Conservation (phyloP, 2,888 invertebrate genomes). For the Melieria picta region DNA sequence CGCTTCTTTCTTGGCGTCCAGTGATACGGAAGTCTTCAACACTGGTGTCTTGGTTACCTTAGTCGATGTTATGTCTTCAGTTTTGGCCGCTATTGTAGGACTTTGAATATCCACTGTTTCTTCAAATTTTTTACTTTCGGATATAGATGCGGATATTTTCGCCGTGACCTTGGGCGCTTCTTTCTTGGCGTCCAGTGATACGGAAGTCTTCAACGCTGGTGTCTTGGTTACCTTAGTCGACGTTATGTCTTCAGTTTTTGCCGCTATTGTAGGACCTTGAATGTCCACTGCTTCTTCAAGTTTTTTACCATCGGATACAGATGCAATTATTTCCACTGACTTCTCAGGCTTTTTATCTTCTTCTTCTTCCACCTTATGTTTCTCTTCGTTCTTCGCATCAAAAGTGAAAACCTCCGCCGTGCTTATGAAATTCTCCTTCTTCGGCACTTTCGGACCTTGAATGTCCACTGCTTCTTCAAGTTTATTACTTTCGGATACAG, state of each 20-base stretch:
- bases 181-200: slow-evolving; percentile 26
- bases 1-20: slow-evolving; percentile 20
- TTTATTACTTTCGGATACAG: background rate
- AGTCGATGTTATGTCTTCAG: background rate
- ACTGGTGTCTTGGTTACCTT: background rate
- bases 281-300: background rate
- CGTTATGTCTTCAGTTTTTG: background rate
- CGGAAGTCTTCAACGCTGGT: slow-evolving; percentile 15
- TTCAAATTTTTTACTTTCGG: background rate
- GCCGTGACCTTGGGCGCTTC: background rate
- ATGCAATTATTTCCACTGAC: background rate
- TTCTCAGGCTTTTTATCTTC: background rate
- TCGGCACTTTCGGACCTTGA: slow-evolving; percentile 17
- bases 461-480: background rate
- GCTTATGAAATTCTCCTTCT: slow-evolving; percentile 37
- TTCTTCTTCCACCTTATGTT: slow-evolving; percentile 48
- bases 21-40: slow-evolving; percentile 23
- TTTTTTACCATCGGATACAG: background rate
- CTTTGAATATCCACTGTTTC: background rate
- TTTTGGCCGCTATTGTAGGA: background rate
- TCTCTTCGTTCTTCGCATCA: slow-evolving; percentile 44
- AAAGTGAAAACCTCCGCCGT: slow-evolving; percentile 54
- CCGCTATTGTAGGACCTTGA: background rate
- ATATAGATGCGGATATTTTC: background rate
- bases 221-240: background rate